Evolutionary conservation across 30 jellyfish, hydroid and myxozoan genomes (phyloP).

Genomic region (Aurelia aurita complex sp. Pacific): DNA sequence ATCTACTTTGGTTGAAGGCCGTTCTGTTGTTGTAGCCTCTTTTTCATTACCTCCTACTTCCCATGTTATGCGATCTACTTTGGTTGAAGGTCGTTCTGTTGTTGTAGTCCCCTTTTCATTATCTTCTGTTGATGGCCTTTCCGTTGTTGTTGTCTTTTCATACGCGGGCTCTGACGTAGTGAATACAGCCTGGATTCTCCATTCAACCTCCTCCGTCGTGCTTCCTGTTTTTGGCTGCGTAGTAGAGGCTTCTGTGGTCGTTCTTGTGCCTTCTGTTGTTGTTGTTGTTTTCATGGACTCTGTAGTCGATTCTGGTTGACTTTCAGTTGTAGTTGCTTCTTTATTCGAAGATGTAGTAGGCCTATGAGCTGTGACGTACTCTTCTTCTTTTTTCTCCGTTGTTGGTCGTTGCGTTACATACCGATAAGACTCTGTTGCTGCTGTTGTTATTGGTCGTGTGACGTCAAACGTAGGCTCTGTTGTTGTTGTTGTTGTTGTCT

Average conservation of each 20-base stretch:
- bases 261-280: not conserved
- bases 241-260: constrained; percentile 28
- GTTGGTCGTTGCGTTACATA: constrained; percentile 6
- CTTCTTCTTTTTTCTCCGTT: not conserved
- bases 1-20: constrained; percentile 9
- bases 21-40: constrained; percentile 31
- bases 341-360: not conserved
- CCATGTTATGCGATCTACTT: constrained; percentile 30
- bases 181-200: constrained; percentile 31
- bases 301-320: too few species aligned
- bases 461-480: not conserved
- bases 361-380: not conserved
- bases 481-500: constrained; percentile 8
- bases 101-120: not conserved
- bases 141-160: constrained; percentile 2
- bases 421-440: constrained; percentile 20
- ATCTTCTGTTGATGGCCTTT: not conserved
- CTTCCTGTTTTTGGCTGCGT: constrained; percentile 14
- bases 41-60: not conserved
- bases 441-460: not conserved
- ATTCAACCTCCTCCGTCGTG: constrained; percentile 58
- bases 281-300: not conserved
- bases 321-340: too few species aligned
- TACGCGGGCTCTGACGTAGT: constrained; percentile 39
- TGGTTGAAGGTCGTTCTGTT: constrained; percentile 31